Percentiles rank a stretch among this genome's conserved stretches.
These are phyloP conservation scores for Plagodis pulveraria DNA, from an alignment of 2,888 invertebrate species.

Conservation along the genomic window DNA sequence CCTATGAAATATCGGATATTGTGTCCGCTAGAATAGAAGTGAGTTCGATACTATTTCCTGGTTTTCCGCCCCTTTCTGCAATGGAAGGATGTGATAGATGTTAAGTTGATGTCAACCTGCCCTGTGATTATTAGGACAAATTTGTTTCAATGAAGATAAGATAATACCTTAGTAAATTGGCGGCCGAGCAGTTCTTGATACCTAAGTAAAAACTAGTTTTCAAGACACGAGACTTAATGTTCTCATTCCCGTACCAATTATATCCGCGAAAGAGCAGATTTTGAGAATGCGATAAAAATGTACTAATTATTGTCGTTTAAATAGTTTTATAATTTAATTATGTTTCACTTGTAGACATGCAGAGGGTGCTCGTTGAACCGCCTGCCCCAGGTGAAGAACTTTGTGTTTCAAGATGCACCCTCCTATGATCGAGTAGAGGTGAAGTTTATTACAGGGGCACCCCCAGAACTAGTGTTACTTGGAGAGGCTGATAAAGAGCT, in stretches of 20 bases:
- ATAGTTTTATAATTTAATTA: conserved; percentile 1
- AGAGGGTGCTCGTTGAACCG: conserved; percentile 88
- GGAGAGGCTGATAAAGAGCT: conserved; percentile 84
- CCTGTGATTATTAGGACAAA: too few species aligned
- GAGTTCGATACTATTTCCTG: conserved; percentile 10
- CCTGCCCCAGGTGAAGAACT: conserved; percentile 87
- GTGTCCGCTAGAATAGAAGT: conserved; percentile 78
- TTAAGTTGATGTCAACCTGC: too few species aligned
- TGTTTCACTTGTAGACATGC: conserved; percentile 85
- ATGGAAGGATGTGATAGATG: too few species aligned
- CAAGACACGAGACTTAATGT: too few species aligned
- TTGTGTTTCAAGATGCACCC: conserved; percentile 88
- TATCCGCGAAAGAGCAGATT: too few species aligned
- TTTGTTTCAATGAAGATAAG: too few species aligned
- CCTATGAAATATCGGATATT: conserved; percentile 65
- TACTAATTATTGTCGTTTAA: not conserved
- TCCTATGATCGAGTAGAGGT: conserved; percentile 86
- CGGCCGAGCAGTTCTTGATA: too few species aligned
- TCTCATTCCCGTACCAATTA: too few species aligned
- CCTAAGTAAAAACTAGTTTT: too few species aligned
- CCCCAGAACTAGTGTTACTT: conserved; percentile 86
- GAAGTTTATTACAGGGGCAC: conserved; percentile 87
- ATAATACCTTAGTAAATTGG: too few species aligned
- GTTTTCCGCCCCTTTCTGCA: too few species aligned
- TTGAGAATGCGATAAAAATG: too few species aligned